Base-by-base conservation (phyloP, 2,113 vertebrate species). In the Neopipo cinnamomea region DNA sequence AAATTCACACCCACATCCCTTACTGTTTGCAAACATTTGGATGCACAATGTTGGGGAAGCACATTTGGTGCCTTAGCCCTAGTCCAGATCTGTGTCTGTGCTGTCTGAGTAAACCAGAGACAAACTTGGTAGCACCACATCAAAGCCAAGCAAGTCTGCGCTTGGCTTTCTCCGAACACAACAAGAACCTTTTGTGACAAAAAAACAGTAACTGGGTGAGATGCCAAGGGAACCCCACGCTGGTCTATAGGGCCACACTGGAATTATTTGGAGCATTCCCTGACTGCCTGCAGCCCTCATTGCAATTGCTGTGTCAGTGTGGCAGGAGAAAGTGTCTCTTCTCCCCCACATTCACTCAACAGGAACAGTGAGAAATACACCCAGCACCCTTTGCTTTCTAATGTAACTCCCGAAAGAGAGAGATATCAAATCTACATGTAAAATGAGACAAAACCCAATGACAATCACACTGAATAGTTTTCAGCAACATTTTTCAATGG, bases 11-110 rank as follows among this genome's bases (percentile, higher is more conserved):
- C 72, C 70, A 33, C 44, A 28, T 31, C 42, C 62, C 14, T 30
- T 7, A 18, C 6, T 78, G 88, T 87, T 82, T 85, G 87, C 81
- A 93, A 91, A 91, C 19, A 28, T 52, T 56, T 56, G 74, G 81
- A 76, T 61, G 85, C 55, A 47, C 81, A 53, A 4, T 5, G 50
- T 7, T 35, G 70, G 81, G 39, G 56, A 85, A 89, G 81, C 88
- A 88, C 53, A 85, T 52, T 18, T 78, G 68, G 52, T 88, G 82
- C 78, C 58, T 91, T 1, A 95, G 66, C 52, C 85, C 53, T 65
- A 76, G 42, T 70, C 70, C 74, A 63, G 84, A 59, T 72, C n/a
- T 81, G 10, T 58, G 17, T 74, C 77, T 85, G 56, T 24, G 65
- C 84, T 79, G 71, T 30, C 41, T 80, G 70, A 42, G 20, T 8